Base-by-base conservation (phyloP, 2,888 invertebrate genomes). In the Hemistola chrysoprasaria region DNA sequence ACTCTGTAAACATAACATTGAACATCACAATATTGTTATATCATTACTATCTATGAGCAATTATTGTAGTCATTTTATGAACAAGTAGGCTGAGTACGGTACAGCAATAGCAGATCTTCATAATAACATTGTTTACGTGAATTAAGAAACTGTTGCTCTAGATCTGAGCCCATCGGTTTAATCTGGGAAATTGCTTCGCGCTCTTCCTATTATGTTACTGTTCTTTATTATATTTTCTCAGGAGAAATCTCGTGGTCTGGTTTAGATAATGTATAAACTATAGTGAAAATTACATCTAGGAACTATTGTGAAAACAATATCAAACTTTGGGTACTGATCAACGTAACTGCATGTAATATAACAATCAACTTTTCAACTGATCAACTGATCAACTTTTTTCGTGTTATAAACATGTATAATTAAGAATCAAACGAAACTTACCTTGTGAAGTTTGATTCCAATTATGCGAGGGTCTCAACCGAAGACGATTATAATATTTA, bases 131-230 rank as follows among this genome's bases (percentile, higher is more conserved):
- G 74, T 80, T 68, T 69, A 65, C 67, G n/a, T 52, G 57, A 73
- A 76, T 72, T 74, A 76, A 74, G 65, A 72, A 70, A 71, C 64
- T 55, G 67, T 71, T 69, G 78, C 59, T 76, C 80, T 63, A 82
- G 78, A 79, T 85, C 62, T 60, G 57, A 70, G 57, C 63, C 64
- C 67, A 70, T 76, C 65, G 67, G 73, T 71, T 59, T 63, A 70
- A 74, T 76, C 76, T 82, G 80, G 73, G 82, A 86, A 84, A 82
- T 76, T 69, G 60, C 71, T 65, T 77, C 59, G 67, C 64, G 57
- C 68, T 70, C 62, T 74, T 70, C 62, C 73, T 65, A 78, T 79
- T 80, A 74, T 76, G 52, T 59, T 62, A 65, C 67, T 62, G 62
- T 65, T 65, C 65, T 68, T 71, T 73, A 59, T 64, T 65, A 60